Evolutionary conservation across 2,113 vertebrate genomes (phyloP).

Genomic region (Phoenicopterus ruber): DNA sequence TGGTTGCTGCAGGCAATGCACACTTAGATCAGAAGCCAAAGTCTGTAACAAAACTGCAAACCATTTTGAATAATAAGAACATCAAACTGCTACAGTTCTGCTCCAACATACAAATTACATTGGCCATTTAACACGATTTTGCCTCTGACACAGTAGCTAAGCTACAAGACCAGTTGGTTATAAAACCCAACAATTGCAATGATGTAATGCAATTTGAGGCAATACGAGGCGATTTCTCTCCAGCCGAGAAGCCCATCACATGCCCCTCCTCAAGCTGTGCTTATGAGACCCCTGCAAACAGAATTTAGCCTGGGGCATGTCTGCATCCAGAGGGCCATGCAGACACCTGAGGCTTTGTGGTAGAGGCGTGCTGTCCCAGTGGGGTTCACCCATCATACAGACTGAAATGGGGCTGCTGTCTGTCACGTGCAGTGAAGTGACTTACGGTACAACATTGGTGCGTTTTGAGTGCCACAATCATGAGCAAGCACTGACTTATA

Average conservation of each 20-base stretch:
- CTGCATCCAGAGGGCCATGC: background rate
- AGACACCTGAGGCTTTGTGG: background rate
- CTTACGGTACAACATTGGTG: background rate
- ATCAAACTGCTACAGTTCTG: background rate
- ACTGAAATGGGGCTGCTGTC: background rate
- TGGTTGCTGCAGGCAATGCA: background rate
- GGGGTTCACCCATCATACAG: background rate
- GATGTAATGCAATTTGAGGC: background rate
- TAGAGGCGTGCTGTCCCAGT: rapidly evolving
- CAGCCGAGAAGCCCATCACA: background rate
- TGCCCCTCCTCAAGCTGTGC: background rate
- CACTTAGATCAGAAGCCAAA: background rate
- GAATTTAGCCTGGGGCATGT: background rate
- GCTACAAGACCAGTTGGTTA: background rate
- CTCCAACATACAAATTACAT: background rate
- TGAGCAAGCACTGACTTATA: background rate
- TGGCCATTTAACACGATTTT: background rate
- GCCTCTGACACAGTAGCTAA: background rate
- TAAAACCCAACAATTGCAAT: background rate
- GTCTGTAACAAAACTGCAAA: background rate
- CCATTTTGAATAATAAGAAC: background rate
- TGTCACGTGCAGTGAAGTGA: background rate
- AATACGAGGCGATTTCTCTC: background rate
- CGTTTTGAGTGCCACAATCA: background rate
- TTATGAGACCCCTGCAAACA: background rate